phyloP scores from a whole-genome alignment of 2,888 invertebrate genomes.

The Drosophila testacea region DNA sequence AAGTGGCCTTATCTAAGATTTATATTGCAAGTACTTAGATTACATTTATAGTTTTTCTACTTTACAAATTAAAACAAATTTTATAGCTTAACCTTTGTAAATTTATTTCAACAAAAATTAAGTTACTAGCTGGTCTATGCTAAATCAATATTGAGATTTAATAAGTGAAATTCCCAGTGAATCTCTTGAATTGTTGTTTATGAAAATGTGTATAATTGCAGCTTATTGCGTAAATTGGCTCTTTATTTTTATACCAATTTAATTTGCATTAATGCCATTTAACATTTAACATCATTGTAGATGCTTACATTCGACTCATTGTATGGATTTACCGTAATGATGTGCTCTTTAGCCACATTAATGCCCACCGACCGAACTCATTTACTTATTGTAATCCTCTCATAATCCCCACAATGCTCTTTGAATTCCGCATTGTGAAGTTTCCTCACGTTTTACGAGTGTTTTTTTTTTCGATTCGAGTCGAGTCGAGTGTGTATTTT shows the following conservation, averaged over 20 bases:
- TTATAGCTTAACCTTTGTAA: too few relatives aligned
- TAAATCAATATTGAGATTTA: not conserved
- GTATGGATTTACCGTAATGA: constrained; percentile 43
- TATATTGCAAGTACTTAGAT: too few relatives aligned
- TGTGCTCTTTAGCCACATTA: constrained; percentile 55
- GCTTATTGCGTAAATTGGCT: not conserved
- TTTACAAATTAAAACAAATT: too few relatives aligned
- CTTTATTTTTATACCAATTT: constrained; percentile 20
- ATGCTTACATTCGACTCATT: constrained; percentile 11
- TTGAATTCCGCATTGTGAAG: constrained; percentile 37
- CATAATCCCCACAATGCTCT: constrained; percentile 42
- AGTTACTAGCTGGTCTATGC: not conserved
- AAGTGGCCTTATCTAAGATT: too few relatives aligned
- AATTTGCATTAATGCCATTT: constrained; percentile 34
- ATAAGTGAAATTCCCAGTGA: not conserved
- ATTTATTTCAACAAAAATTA: too few relatives aligned
- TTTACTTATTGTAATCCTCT: constrained; percentile 51
- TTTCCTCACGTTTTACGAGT: constrained; percentile 41
- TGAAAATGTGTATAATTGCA: constrained; percentile 4
- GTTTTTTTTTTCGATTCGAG: not conserved
- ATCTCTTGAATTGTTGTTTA: not conserved
- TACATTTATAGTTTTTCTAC: too few relatives aligned
- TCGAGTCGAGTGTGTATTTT: constrained; percentile 7
- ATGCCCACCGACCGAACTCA: constrained; percentile 38
- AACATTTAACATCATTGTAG: constrained; percentile 24